phyloP scores from a whole-genome alignment of 1,140 invertebrate genomes.

The Macrotrachela quadricornifera region DNA sequence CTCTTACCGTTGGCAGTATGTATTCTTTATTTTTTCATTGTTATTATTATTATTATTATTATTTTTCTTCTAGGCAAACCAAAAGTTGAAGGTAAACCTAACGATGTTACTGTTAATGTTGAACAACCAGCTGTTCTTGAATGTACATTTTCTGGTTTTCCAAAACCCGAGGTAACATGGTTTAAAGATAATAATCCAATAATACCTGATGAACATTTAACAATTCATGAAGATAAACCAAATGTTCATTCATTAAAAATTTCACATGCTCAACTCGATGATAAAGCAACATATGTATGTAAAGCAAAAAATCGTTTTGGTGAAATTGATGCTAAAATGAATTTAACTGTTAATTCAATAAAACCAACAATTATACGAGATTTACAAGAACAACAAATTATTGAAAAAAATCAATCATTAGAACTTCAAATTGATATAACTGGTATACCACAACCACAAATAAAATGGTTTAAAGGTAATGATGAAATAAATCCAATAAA shows the following conservation, averaged over 20 bases:
- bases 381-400: constrained; percentile 6
- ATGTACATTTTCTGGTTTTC: constrained; percentile 17
- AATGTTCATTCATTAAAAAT: constrained; percentile 2
- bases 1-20: not conserved
- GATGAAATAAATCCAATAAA: not conserved
- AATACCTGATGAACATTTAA: constrained; percentile 13
- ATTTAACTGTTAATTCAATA: too few species aligned
- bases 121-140: not conserved
- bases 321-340: constrained; percentile 16
- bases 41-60: too few species aligned
- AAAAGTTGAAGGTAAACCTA: constrained; percentile 4
- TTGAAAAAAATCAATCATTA: constrained; percentile 18
- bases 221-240: constrained; percentile 5
- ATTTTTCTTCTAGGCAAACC: not conserved
- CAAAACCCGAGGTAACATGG: constrained; percentile 28
- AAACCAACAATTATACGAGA: not conserved
- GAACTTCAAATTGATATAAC: not conserved
- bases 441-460: not conserved
- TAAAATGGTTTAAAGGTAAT: constrained; percentile 4
- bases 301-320: constrained; percentile 34
- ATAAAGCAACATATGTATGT: constrained; percentile 30
- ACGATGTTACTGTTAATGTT: constrained; percentile 3
- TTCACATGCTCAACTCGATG: constrained; percentile 7
- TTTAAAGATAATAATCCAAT: constrained; percentile 17
- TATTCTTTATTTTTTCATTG: too few species aligned